phyloP scores from a whole-genome alignment of 2,113 vertebrate genomes.

The Scomber scombrus region DNA sequence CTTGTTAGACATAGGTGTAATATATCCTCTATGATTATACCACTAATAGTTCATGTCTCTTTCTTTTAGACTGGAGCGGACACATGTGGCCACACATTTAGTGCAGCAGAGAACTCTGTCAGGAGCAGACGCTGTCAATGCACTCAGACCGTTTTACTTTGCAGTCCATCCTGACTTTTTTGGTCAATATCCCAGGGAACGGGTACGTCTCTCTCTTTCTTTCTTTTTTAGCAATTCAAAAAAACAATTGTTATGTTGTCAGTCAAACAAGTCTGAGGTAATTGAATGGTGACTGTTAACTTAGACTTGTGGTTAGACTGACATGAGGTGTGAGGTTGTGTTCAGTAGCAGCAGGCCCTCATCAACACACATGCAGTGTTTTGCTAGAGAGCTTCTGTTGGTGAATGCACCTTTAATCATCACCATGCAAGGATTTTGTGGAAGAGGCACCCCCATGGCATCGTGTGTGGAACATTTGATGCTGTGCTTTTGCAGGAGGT shows the following conservation, averaged over 20 bases:
- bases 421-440: not conserved
- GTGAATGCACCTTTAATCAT: too few species aligned
- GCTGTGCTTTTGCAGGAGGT: conserved; percentile 87
- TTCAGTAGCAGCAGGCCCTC: too few species aligned
- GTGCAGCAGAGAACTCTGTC: conserved; percentile 87
- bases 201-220: conserved; percentile 82
- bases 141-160: conserved; percentile 98
- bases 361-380: too few species aligned
- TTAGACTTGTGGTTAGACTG: too few species aligned
- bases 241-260: not conserved
- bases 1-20: too few species aligned
- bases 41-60: too few species aligned
- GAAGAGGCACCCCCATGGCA: not conserved
- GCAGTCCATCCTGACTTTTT: conserved; percentile 99
- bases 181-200: conserved; percentile 93
- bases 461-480: not conserved
- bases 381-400: too few species aligned
- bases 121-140: conserved; percentile 92
- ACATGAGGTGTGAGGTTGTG: too few species aligned
- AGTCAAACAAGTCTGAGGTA: not conserved
- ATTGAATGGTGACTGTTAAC: not conserved
- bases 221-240: not conserved
- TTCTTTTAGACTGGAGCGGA: conserved; percentile 84
- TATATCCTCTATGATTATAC: too few species aligned
- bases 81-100: conserved; percentile 65